Evolutionary conservation across 2,888 invertebrate species (phyloP).

Genomic region (Tubulanus polymorphus): DNA sequence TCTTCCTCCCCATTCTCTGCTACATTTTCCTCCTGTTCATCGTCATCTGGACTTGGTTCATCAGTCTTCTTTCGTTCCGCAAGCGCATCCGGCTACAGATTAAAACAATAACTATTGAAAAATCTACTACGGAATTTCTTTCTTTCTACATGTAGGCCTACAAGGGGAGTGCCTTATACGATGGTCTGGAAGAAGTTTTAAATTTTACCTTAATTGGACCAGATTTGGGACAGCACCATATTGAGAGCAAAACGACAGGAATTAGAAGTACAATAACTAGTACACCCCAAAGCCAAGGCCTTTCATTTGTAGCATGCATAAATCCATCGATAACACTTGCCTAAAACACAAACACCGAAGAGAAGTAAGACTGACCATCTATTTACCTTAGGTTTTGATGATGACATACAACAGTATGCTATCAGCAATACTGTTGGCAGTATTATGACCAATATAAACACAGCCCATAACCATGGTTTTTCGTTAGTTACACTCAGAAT

Average conservation of each 20-base stretch:
- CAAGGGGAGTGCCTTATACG: background rate
- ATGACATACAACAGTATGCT: slow-evolving; percentile 70
- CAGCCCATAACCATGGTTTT: slow-evolving; percentile 88
- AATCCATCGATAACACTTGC: slow-evolving; percentile 42
- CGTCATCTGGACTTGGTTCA: slow-evolving; percentile 40
- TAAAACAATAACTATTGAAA: background rate
- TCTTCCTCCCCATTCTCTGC: slow-evolving; percentile 11
- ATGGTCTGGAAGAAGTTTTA: background rate
- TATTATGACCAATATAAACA: slow-evolving; percentile 73
- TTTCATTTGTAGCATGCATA: slow-evolving; percentile 72
- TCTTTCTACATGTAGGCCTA: background rate
- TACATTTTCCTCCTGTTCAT: slow-evolving; percentile 18
- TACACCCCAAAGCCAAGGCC: slow-evolving; percentile 88
- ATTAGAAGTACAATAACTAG: slow-evolving; percentile 74
- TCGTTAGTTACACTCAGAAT: slow-evolving; percentile 71
- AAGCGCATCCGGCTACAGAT: slow-evolving; percentile 15
- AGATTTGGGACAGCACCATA: slow-evolving; percentile 67
- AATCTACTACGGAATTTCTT: background rate
- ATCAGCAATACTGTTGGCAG: slow-evolving; percentile 73
- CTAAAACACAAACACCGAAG: slow-evolving; percentile 1
- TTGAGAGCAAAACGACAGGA: slow-evolving; percentile 73
- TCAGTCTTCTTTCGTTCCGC: slow-evolving; percentile 45
- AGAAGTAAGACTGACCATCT: background rate
- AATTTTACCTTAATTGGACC: slow-evolving; percentile 44
- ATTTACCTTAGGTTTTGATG: no score